Evolutionary conservation across 92 coral and sea anemone species (phyloP).

Genomic region (Epizoanthus rinbou): DNA sequence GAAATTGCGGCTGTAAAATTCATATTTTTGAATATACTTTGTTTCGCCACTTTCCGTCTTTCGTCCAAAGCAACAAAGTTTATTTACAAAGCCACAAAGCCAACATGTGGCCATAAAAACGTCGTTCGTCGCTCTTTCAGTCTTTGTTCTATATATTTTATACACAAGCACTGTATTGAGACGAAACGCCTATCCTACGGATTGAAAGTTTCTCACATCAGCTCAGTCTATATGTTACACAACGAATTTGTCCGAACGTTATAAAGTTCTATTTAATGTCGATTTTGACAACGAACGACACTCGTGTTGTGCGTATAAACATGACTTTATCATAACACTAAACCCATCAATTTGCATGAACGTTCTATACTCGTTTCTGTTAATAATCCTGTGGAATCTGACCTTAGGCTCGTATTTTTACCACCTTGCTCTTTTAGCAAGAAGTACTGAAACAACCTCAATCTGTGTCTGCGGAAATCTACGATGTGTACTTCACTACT

Average conservation of each 20-base stretch:
- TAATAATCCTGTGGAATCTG: neutral
- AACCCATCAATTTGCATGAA: constrained; percentile 1
- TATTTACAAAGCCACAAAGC: too few relatives aligned
- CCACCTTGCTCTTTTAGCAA: neutral
- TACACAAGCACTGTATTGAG: too few relatives aligned
- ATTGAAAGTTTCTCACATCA: too few relatives aligned
- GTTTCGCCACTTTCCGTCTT: neutral
- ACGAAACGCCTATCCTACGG: too few relatives aligned
- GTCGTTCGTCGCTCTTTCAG: too few relatives aligned
- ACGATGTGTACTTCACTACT: neutral
- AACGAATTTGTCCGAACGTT: too few relatives aligned
- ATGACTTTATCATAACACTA: neutral
- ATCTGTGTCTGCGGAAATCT: neutral
- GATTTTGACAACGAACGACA: too few relatives aligned
- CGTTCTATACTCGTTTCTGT: too few relatives aligned
- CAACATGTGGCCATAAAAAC: neutral
- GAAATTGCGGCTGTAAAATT: neutral
- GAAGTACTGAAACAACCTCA: neutral
- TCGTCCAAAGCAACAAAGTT: neutral
- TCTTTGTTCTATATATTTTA: too few relatives aligned
- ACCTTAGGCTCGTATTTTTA: neutral
- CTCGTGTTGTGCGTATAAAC: neutral
- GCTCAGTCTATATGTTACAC: too few relatives aligned
- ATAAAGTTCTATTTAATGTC: too few relatives aligned
- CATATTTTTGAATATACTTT: neutral